Percentiles rank a stretch among this genome's conserved stretches.
Evolutionary conservation across 1,140 invertebrate species (phyloP).

Genomic region (Aricia agestis): DNA sequence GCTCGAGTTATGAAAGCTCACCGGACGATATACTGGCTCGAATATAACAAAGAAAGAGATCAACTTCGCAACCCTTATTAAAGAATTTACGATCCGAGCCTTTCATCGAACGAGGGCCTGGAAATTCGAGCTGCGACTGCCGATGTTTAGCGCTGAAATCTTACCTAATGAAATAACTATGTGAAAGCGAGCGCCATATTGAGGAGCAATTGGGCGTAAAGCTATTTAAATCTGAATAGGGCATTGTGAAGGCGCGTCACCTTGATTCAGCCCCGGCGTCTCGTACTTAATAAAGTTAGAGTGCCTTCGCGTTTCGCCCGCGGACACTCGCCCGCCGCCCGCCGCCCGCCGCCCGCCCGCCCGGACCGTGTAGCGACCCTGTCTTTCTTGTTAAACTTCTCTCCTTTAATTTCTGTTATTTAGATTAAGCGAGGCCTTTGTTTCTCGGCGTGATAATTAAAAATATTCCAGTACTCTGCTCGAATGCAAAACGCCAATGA

Average conservation of each 20-base stretch:
- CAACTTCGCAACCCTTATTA: neutral
- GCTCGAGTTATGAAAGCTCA: neutral
- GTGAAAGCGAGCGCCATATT: constrained; percentile 61
- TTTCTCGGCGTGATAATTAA: no score
- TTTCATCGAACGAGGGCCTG: constrained; percentile 4
- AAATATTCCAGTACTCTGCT: no score
- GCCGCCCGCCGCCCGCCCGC: constrained; percentile 29
- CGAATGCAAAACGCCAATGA: no score
- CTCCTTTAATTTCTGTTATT: constrained; percentile 15
- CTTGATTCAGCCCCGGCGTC: constrained; percentile 58
- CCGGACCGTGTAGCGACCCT: constrained; percentile 17
- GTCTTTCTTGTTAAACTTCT: constrained; percentile 21
- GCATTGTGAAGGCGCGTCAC: constrained; percentile 70
- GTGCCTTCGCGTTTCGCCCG: constrained; percentile 39
- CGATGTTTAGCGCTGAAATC: constrained; percentile 39
- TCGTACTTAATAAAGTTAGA: constrained; percentile 71
- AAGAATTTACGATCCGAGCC: constrained; percentile 6
- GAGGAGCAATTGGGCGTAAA: constrained; percentile 74
- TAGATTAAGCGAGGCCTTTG: neutral
- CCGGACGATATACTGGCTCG: neutral
- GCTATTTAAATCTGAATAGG: constrained; percentile 75
- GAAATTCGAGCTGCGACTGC: constrained; percentile 2
- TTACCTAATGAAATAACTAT: constrained; percentile 73
- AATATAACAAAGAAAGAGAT: neutral
- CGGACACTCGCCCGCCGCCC: constrained; percentile 37